phyloP scores from a whole-genome alignment of 37 sponge, comb jelly and placozoan species.

The Crambe crambe region DNA sequence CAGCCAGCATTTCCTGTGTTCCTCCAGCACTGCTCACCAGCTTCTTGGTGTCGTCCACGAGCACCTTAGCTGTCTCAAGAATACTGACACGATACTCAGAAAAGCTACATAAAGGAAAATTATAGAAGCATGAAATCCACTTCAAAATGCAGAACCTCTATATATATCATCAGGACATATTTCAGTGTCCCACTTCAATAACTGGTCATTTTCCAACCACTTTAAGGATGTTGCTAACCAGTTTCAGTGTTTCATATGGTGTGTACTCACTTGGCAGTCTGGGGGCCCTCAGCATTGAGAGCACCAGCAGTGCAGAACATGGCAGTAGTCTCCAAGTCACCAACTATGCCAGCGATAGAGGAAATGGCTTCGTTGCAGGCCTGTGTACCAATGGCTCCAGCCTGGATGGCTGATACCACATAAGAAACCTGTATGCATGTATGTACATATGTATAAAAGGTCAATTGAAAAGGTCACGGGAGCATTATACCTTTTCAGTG shows the following conservation, averaged over 20 bases:
- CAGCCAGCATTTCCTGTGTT: slow-evolving; percentile 86
- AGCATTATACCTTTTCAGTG: slow-evolving; percentile 72
- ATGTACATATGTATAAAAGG: not conserved
- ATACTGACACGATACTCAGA: slow-evolving; percentile 59
- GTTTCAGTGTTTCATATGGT: not conserved
- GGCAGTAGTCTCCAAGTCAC: slow-evolving; percentile 93
- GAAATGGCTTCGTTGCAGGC: slow-evolving; percentile 92
- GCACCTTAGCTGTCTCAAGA: slow-evolving; percentile 71
- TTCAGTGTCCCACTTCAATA: too few relatives aligned
- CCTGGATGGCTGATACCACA: slow-evolving; percentile 79
- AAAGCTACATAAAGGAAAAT: not conserved
- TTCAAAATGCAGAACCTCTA: too few relatives aligned
- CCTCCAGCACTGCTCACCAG: slow-evolving; percentile 88
- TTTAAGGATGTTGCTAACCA: not conserved
- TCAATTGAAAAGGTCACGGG: not conserved
- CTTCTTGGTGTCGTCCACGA: slow-evolving; percentile 93
- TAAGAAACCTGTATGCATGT: slow-evolving; percentile 59
- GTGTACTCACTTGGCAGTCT: not conserved
- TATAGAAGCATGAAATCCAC: not conserved
- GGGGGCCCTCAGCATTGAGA: slow-evolving; percentile 37
- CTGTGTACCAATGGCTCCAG: slow-evolving; percentile 91
- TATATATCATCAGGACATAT: too few relatives aligned
- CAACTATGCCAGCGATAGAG: slow-evolving; percentile 77
- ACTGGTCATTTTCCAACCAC: not conserved
- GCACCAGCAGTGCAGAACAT: slow-evolving; percentile 97